phyloP scores from a whole-genome alignment of 2,888 invertebrate species.

The Drosophila emarginata region DNA sequence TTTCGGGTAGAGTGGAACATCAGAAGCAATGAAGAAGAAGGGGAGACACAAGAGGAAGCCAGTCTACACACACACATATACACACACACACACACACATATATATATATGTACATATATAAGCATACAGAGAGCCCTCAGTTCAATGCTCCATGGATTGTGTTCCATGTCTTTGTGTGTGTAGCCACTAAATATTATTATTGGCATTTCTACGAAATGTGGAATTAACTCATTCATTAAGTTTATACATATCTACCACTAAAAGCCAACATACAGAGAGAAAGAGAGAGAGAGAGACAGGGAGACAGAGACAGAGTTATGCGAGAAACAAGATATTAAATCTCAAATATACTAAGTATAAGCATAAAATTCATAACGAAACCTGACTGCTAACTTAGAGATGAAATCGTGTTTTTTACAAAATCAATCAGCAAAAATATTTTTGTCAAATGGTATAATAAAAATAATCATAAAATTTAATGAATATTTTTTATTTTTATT shows the following conservation, averaged over 20 bases:
- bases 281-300: not conserved
- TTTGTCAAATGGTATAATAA: too few relatives aligned
- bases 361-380: constrained; percentile 60
- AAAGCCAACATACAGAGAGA: constrained; percentile 21
- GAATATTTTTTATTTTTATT: too few relatives aligned
- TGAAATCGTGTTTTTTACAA: constrained; percentile 7
- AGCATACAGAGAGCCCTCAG: constrained; percentile 15
- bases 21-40: not conserved
- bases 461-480: too few relatives aligned
- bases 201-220: constrained; percentile 62
- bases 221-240: constrained; percentile 69
- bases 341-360: constrained; percentile 49
- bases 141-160: constrained; percentile 39
- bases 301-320: constrained; percentile 15
- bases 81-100: too few relatives aligned
- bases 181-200: constrained; percentile 54
- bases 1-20: not conserved
- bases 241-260: constrained; percentile 55
- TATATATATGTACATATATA: too few relatives aligned
- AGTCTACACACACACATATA: constrained; percentile 21
- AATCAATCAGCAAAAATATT: constrained; percentile 20
- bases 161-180: constrained; percentile 11
- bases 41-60: not conserved
- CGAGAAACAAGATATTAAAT: constrained; percentile 47
- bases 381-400: constrained; percentile 33